Evolutionary conservation across 2,113 vertebrate species (phyloP).

Genomic region (Microtus richardsoni): DNA sequence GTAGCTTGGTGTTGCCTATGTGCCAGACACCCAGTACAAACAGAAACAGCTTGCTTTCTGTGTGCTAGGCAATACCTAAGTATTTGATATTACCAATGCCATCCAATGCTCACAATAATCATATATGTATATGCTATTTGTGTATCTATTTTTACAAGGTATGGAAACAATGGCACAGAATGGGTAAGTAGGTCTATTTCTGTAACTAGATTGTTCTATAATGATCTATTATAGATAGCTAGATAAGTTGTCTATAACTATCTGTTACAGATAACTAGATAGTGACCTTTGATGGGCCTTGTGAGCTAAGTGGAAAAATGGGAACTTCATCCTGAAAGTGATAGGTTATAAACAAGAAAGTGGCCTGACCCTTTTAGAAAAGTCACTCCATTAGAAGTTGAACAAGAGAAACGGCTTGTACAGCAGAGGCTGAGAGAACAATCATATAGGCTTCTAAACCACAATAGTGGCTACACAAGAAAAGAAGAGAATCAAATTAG

Average conservation of each 20-base stretch:
- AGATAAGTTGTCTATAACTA: background rate
- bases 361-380: background rate
- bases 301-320: background rate
- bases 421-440: background rate
- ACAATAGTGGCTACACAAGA: background rate
- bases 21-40: too few relatives aligned
- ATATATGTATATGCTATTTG: background rate
- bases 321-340: background rate
- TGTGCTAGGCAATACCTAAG: background rate
- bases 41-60: background rate
- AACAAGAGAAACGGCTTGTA: background rate
- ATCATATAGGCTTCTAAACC: background rate
- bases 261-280: background rate
- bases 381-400: background rate
- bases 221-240: background rate
- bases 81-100: background rate
- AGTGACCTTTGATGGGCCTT: background rate
- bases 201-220: background rate
- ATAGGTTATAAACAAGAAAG: background rate
- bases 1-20: background rate
- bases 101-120: background rate
- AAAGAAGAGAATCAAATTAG: background rate
- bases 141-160: background rate
- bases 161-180: background rate
- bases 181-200: background rate